Evolutionary conservation across 1,140 invertebrate genomes (phyloP), one percentile per base, ranked within the genome.

Genomic region (Drosophila teissieri): DNA sequence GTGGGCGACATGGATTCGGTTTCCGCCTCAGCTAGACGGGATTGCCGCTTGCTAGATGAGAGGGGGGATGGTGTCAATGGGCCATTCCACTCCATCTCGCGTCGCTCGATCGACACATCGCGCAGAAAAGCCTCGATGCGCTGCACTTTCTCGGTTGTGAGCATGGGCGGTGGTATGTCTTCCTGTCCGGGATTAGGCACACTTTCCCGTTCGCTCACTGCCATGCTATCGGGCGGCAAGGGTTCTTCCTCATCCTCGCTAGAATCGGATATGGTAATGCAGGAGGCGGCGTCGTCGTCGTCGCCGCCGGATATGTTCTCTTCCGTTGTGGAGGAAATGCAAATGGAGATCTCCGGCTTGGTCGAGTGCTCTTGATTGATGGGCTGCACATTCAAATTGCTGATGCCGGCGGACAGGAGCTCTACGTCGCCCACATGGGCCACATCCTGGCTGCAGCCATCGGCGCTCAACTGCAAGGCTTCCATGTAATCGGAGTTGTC

Each of bases 231-330:
- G 22, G 55, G 53, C 19, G 57, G 55, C 24, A 61, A 19, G 2
- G 40, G 54, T 14, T 63, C 49, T 4, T 12, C 31, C 14, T 61
- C 73, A 14, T 63, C 56, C 3, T 72, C 77, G 22, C 85, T 85
- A 24, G 80, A 75, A 31, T 90, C 86, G 14, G 82, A 90, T 12
- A 91, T 91, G 14, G 81, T 91, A 14, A 91, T 91, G 49, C 80
- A 84, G 14, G 63, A 81, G 8, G 54, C 51, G 2, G 60, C 70
- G 11, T 60, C 72, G 8, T 73, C 65, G 37, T 39, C 37, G 10
- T 19, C 19, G 1, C 70, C 65, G 10, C 70, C 65, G 10, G 17
- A 15, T 17, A 1, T 17, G 34, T 44, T 52, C 11, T 81, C 80
- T 14, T 78, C 83, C 12, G 80, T 90, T 15, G 78, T 85, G 2